These are phyloP conservation scores for Emys orbicularis DNA, from an alignment of 2,797 vertebrate genomes.

Conservation along the genomic window DNA sequence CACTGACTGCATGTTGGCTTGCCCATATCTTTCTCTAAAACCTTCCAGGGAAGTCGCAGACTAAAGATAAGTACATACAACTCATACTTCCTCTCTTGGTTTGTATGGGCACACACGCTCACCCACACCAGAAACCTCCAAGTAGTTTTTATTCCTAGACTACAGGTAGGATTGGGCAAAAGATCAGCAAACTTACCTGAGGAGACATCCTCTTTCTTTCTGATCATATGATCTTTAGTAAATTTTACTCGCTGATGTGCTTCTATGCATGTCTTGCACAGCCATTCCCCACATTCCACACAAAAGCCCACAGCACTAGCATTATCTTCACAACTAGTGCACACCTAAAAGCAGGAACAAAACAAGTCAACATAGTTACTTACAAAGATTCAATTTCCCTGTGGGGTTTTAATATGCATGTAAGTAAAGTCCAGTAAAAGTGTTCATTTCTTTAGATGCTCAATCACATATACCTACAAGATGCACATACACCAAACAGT, in stretches of 20 bases:
- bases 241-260: conserved; percentile 99
- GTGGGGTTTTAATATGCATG: accelerated
- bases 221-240: conserved; percentile 98
- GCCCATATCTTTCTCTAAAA: not conserved
- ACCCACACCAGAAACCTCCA: not conserved
- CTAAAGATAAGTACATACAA: not conserved
- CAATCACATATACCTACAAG: not conserved
- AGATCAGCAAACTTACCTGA: conserved; percentile 83
- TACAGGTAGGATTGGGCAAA: not conserved
- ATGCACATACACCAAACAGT: not conserved
- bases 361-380: not conserved
- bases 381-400: not conserved
- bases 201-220: conserved; percentile 94
- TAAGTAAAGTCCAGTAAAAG: not conserved
- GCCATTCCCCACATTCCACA: conserved; percentile 97
- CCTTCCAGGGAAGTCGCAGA: not conserved
- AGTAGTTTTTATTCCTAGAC: not conserved
- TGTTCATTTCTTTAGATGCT: not conserved
- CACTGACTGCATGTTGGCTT: not conserved
- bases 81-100: not conserved
- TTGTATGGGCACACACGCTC: accelerated
- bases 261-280: conserved; percentile 98
- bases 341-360: conserved; percentile 85
- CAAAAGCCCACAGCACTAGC: conserved; percentile 97
- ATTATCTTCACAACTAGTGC: conserved; percentile 98